Percentiles rank a stretch among this genome's conserved stretches.
These are phyloP conservation scores for Mionectes olivaceus DNA, from an alignment of 2,797 vertebrate genomes.

Conservation along the genomic window DNA sequence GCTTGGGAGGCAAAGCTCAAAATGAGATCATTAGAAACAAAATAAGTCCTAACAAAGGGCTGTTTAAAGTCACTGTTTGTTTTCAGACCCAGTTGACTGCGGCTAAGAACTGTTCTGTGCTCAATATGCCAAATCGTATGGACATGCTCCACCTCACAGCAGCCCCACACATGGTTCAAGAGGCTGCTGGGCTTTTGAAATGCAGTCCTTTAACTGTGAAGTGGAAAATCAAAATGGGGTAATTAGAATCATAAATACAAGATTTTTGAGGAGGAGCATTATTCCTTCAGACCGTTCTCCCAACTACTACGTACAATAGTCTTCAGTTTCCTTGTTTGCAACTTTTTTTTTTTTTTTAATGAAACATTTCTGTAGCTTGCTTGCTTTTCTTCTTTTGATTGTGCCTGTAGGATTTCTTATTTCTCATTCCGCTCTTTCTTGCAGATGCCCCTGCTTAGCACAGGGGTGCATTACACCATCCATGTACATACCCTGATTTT, in stretches of 20 bases:
- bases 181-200: conserved; percentile 55
- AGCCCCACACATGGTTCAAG: conserved; percentile 54
- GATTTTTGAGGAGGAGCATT: conserved; percentile 22
- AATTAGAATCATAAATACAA: conserved; percentile 21
- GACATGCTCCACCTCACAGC: conserved; percentile 66
- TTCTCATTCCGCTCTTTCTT: not conserved
- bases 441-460: not conserved
- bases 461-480: not conserved
- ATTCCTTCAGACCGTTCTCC: not conserved
- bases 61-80: conserved; percentile 68
- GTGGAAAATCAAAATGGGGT: conserved; percentile 39
- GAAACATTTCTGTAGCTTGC: not conserved
- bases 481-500: not conserved
- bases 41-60: conserved; percentile 54
- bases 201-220: conserved; percentile 20
- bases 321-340: not conserved
- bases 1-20: conserved; percentile 9
- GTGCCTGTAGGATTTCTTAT: not conserved
- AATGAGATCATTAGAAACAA: conserved; percentile 59
- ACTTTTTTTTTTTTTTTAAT: not conserved
- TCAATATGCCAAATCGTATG: conserved; percentile 61
- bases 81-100: conserved; percentile 67
- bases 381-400: not conserved
- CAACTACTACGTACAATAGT: not conserved
- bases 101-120: conserved; percentile 58